These are phyloP conservation scores for Lontra canadensis DNA, from an alignment of 2,113 vertebrate genomes.

Conservation along the genomic window DNA sequence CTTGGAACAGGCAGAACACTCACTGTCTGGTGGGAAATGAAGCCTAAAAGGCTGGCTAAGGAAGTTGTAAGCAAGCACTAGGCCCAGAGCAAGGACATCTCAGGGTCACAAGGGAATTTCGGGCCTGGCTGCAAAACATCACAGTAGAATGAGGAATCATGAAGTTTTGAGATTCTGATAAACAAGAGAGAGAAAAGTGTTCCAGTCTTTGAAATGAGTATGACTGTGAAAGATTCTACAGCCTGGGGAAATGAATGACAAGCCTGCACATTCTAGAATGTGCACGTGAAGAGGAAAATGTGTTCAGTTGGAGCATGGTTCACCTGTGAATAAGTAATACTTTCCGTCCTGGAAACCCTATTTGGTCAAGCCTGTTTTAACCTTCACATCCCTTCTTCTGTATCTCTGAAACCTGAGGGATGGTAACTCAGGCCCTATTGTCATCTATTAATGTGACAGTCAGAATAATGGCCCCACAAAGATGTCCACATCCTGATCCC, in stretches of 20 bases:
- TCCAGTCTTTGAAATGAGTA: not conserved
- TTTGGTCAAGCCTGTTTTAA: not conserved
- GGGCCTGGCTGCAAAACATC: not conserved
- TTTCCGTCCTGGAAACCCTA: not conserved
- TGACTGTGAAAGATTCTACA: not conserved
- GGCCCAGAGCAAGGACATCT: not conserved
- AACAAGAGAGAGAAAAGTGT: not conserved
- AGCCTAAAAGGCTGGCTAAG: not conserved
- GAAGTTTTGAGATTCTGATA: not conserved
- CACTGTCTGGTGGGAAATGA: not conserved
- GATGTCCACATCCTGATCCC: not conserved
- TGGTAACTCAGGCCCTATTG: not conserved
- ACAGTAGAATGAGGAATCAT: not conserved
- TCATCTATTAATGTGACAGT: no score
- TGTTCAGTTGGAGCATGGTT: not conserved
- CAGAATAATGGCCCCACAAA: not conserved
- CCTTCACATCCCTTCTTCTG: accelerated
- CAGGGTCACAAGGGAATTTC: not conserved
- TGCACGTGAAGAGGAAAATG: no score
- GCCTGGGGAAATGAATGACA: not conserved
- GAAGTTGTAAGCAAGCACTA: not conserved
- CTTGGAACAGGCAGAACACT: not conserved
- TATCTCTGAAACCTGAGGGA: not conserved
- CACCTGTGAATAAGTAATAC: not conserved
- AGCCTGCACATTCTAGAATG: not conserved